phyloP scores from a whole-genome alignment of 2,797 vertebrate genomes.

The Hypotaenidia okinawae region DNA sequence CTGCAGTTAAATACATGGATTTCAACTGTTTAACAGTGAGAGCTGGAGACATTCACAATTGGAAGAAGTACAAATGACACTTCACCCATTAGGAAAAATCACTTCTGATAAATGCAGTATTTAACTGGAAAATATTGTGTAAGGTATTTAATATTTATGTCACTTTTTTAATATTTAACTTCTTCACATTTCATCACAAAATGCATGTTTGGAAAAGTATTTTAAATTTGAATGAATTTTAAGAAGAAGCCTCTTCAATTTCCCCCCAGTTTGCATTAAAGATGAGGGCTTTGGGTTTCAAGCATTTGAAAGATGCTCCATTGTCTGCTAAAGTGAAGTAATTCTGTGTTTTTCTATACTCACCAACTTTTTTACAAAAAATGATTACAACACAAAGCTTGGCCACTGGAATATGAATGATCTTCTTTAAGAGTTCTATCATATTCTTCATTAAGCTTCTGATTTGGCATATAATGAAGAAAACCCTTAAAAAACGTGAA shows the following conservation, averaged over 20 bases:
- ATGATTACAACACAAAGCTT: not conserved
- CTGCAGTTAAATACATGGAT: conserved; percentile 54
- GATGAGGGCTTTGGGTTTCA: conserved; percentile 14
- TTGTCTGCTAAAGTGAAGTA: conserved; percentile 28
- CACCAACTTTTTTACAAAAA: not conserved
- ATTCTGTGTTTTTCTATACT: conserved; percentile 28
- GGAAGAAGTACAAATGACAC: conserved; percentile 63
- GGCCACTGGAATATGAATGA: not conserved
- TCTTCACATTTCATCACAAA: conserved; percentile 45
- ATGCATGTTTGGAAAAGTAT: conserved; percentile 1
- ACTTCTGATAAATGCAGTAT: conserved; percentile 68
- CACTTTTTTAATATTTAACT: conserved; percentile 45
- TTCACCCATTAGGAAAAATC: conserved; percentile 68
- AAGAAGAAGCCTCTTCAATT: conserved; percentile 37
- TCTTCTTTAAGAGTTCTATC: not conserved
- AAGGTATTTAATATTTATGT: conserved; percentile 53
- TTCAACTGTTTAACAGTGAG: conserved; percentile 54
- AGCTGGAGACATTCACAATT: conserved; percentile 54
- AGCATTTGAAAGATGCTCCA: conserved; percentile 45
- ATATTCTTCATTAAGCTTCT: not conserved
- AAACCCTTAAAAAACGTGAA: not conserved
- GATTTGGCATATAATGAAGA: not conserved
- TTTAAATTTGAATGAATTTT: conserved; percentile 7
- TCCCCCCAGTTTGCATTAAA: conserved; percentile 20
- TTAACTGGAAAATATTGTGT: conserved; percentile 65